These are phyloP conservation scores for Drosophila oshimai DNA, from an alignment of 1,140 invertebrate genomes.

Conservation along the genomic window DNA sequence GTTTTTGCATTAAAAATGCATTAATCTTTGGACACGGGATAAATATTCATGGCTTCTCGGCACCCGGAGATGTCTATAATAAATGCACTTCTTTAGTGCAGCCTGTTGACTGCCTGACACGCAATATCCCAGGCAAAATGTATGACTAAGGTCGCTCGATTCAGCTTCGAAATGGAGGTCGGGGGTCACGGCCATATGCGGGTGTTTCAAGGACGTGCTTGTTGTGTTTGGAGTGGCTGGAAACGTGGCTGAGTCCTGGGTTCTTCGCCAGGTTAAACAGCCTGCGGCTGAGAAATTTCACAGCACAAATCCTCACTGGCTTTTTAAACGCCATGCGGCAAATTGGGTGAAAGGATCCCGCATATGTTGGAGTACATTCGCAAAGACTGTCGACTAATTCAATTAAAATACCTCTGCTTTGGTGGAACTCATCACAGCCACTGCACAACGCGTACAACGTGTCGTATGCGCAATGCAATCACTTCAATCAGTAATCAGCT, in stretches of 20 bases:
- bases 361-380: slow-evolving; percentile 11
- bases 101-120: slow-evolving; percentile 41
- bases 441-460: slow-evolving; percentile 7
- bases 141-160: slow-evolving; percentile 15
- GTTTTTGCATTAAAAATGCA: slow-evolving; percentile 74
- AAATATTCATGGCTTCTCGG: slow-evolving; percentile 63
- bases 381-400: slow-evolving; percentile 20
- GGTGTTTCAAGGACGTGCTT: slow-evolving; percentile 58
- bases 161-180: slow-evolving; percentile 7
- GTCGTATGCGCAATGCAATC: slow-evolving; percentile 44
- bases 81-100: slow-evolving; percentile 56
- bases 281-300: slow-evolving; percentile 32
- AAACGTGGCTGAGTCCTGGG: slow-evolving; percentile 11
- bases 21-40: slow-evolving; percentile 70
- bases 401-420: slow-evolving; percentile 23
- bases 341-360: slow-evolving; percentile 2
- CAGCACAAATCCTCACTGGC: slow-evolving; percentile 28
- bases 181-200: slow-evolving; percentile 39
- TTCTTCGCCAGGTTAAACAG: slow-evolving; percentile 38
- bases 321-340: slow-evolving; percentile 5
- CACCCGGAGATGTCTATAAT: slow-evolving; percentile 18
- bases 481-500: slow-evolving; percentile 51
- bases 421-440: slow-evolving; percentile 18
- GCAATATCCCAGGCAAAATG: slow-evolving; percentile 28
- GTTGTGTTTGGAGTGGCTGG: slow-evolving; percentile 63